These are phyloP conservation scores for Tiliacea aurago DNA, from an alignment of 2,888 invertebrate genomes.

Conservation along the genomic window DNA sequence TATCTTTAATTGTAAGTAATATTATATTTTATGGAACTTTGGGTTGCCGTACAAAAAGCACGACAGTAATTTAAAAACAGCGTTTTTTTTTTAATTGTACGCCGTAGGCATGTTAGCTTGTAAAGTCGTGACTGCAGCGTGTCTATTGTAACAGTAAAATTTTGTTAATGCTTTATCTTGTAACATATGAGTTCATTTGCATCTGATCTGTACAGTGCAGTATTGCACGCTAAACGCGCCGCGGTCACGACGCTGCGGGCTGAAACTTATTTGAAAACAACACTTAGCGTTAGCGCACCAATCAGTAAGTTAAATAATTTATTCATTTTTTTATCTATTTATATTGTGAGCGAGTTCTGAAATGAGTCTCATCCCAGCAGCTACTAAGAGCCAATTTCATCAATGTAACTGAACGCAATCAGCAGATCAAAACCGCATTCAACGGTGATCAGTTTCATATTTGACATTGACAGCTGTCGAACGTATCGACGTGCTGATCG, in stretches of 20 bases:
- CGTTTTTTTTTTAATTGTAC: constrained; percentile 27
- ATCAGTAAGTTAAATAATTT: background rate
- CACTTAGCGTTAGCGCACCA: background rate
- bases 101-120: constrained; percentile 29
- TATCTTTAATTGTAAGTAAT: background rate
- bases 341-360: background rate
- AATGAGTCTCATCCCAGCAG: background rate
- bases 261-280: constrained; percentile 16
- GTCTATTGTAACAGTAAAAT: background rate
- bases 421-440: background rate
- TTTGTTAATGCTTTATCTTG: background rate
- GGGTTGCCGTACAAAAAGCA: background rate
- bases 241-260: constrained; percentile 13
- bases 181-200: background rate
- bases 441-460: no score
- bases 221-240: no score
- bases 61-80: background rate
- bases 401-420: background rate
- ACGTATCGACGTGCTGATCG: no score
- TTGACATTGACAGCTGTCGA: no score
- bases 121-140: background rate
- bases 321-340: no score
- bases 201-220: background rate
- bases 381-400: background rate
- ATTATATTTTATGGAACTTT: background rate